Percentiles rank a stretch among this genome's conserved stretches.
phyloP scores from a whole-genome alignment of 2,888 invertebrate species.

The Phengaris arion region DNA sequence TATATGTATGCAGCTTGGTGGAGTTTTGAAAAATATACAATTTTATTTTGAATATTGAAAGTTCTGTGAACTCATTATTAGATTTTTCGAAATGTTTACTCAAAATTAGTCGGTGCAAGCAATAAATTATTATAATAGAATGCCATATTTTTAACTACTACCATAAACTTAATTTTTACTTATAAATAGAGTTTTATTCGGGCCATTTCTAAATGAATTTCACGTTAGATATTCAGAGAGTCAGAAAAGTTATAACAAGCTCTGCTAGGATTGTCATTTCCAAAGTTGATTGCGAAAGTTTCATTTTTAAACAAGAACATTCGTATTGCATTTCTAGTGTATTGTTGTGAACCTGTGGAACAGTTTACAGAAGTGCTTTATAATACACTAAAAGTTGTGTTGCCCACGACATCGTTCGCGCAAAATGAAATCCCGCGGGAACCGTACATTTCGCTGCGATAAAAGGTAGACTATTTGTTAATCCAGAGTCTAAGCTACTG shows the following conservation, averaged over 20 bases:
- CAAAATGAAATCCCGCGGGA: too few species aligned
- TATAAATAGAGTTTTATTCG: background rate
- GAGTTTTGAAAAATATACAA: too few species aligned
- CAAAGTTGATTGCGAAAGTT: slow-evolving; percentile 5
- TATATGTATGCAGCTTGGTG: too few species aligned
- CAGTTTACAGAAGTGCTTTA: background rate
- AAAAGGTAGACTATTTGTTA: too few species aligned
- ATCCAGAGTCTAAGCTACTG: too few species aligned
- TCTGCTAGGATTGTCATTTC: background rate
- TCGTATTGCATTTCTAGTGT: background rate
- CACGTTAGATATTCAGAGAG: background rate
- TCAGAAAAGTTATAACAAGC: slow-evolving; percentile 8
- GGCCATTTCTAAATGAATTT: slow-evolving; percentile 1
- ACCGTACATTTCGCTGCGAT: too few species aligned
- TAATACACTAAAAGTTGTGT: background rate
- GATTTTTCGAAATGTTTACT: too few species aligned
- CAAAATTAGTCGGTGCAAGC: too few species aligned
- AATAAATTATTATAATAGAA: too few species aligned
- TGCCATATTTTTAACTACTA: background rate
- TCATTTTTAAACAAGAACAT: background rate
- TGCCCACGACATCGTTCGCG: too few species aligned
- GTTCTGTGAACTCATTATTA: too few species aligned
- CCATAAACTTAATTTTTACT: background rate
- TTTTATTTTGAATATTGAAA: too few species aligned
- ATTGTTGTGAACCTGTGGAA: background rate